Percentiles rank a stretch among this genome's conserved stretches.
These are phyloP conservation scores for Brachionus manjavacas DNA, from an alignment of 1,140 invertebrate species.

Conservation along the genomic window DNA sequence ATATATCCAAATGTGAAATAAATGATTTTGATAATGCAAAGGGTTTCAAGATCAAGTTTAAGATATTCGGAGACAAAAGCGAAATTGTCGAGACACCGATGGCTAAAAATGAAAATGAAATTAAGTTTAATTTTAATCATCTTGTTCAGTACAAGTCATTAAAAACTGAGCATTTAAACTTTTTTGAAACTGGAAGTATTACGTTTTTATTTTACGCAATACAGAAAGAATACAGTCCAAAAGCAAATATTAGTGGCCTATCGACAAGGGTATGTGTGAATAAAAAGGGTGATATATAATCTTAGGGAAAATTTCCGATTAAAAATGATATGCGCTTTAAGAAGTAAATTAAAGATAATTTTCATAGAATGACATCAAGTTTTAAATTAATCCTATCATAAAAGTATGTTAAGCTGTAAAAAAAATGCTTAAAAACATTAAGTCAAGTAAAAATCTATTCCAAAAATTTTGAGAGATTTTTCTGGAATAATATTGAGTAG, in stretches of 20 bases:
- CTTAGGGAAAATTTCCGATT: too few species aligned
- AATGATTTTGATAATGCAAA: constrained; percentile 46
- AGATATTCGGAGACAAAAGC: constrained; percentile 46
- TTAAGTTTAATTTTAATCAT: constrained; percentile 53
- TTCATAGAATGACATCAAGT: too few species aligned
- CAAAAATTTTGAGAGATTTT: too few species aligned
- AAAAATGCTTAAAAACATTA: too few species aligned
- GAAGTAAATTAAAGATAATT: too few species aligned
- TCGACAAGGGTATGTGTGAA: constrained; percentile 49
- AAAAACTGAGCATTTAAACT: constrained; percentile 52
- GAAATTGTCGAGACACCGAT: constrained; percentile 50
- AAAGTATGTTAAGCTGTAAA: too few species aligned
- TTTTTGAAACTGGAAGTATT: constrained; percentile 54
- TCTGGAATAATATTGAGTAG: too few species aligned
- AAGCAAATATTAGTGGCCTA: constrained; percentile 52
- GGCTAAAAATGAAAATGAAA: constrained; percentile 47
- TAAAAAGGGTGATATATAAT: too few species aligned
- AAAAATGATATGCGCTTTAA: too few species aligned
- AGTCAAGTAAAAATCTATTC: too few species aligned
- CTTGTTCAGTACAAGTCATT: constrained; percentile 44
- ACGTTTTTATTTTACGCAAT: constrained; percentile 54
- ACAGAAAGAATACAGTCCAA: constrained; percentile 52
- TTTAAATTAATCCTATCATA: too few species aligned
- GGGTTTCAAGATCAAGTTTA: constrained; percentile 53
- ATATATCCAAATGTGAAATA: constrained; percentile 24